A percentile compares a stretch with the other conserved stretches of the same genome.
Conservation (phyloP, 2,888 invertebrate genomes). For the Sinohyriopsis cumingii region DNA sequence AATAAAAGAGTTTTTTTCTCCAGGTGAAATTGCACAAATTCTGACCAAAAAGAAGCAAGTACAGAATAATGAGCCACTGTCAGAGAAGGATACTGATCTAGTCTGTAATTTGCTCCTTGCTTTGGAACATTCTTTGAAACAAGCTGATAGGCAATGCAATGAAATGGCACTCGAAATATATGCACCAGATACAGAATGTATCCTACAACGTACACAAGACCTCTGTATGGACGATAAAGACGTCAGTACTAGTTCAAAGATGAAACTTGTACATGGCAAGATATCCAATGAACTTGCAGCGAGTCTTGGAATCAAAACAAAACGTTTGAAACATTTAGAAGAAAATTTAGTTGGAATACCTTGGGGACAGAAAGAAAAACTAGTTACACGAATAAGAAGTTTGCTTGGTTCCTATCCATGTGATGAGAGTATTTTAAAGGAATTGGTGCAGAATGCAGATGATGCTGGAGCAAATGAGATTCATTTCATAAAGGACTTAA, state of each 20-base stretch:
- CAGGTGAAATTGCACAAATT: neutral
- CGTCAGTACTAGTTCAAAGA: conserved; percentile 36
- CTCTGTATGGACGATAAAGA: conserved; percentile 50
- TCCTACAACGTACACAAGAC: conserved; percentile 26
- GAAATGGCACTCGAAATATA: no score
- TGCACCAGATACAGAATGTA: conserved; percentile 43
- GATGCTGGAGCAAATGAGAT: conserved; percentile 62
- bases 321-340: neutral
- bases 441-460: conserved; percentile 67
- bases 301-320: conserved; percentile 37
- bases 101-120: conserved; percentile 8
- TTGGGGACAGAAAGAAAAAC: conserved; percentile 64
- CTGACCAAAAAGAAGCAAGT: neutral
- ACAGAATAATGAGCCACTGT: neutral
- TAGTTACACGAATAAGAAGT: conserved; percentile 58
- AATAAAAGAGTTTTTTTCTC: conserved; percentile 2
- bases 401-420: conserved; percentile 62
- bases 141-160: no score
- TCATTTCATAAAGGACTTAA: conserved; percentile 53
- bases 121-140: conserved; percentile 6
- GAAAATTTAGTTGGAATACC: conserved; percentile 14
- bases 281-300: conserved; percentile 47
- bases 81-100: neutral
- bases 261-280: conserved; percentile 25
- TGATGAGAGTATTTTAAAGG: conserved; percentile 63